Evolutionary conservation across 2,797 vertebrate species (phyloP).

Genomic region (Scolopax rusticola): DNA sequence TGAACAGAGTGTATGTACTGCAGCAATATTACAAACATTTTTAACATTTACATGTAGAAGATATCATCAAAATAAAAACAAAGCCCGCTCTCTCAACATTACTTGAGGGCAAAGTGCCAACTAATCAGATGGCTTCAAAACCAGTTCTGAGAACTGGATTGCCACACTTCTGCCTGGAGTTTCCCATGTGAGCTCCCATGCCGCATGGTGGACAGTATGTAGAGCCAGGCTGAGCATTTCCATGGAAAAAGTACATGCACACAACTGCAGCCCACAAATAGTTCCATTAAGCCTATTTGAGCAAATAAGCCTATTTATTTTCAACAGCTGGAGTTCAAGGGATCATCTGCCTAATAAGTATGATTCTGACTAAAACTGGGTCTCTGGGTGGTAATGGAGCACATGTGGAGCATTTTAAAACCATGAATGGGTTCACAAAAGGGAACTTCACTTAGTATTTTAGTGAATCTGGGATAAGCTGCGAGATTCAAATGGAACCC

Average conservation of each 20-base stretch:
- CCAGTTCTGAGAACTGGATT: not conserved
- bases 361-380: not conserved
- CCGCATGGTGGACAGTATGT: not conserved
- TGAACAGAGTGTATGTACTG: not conserved
- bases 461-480: not conserved
- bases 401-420: not conserved
- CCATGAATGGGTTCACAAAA: not conserved
- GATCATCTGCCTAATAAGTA: not conserved
- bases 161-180: not conserved
- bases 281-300: not conserved
- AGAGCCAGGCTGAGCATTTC: not conserved
- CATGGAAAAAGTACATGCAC: fast-evolving
- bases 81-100: not conserved
- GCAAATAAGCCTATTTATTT: not conserved
- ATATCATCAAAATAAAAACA: not conserved
- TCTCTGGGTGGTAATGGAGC: not conserved
- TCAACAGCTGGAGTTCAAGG: not conserved
- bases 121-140: not conserved
- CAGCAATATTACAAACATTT: not conserved
- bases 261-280: not conserved
- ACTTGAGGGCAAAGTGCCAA: not conserved
- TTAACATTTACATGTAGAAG: not conserved
- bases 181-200: not conserved
- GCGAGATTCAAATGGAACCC: not conserved
- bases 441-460: not conserved